Evolutionary conservation across 2,113 vertebrate genomes (phyloP), one percentile per base, ranked within the genome.

Genomic region (Manacus vitellinus): DNA sequence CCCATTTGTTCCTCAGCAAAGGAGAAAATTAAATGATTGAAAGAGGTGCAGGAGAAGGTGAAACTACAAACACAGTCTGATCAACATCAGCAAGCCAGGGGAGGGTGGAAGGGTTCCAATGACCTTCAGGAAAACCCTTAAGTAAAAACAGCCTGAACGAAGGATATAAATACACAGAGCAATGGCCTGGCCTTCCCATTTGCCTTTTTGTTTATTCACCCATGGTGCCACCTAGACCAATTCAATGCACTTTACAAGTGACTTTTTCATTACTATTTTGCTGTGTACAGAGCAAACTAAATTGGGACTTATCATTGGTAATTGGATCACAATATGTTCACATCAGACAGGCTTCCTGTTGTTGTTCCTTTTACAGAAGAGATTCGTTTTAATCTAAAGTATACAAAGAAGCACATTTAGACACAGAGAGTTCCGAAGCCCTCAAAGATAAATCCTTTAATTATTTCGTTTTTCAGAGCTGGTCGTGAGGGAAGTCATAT

Each of bases 161-260:
- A 77, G 6, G 35, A 28, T 19, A 62, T 18, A 74, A 86, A 77
- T 15, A 88, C 47, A 41, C 13, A 77, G 15, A 75, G 55, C 31
- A 77, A 70, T 43, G 24, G 37, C 39, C 33, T 51, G 37, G 18
- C 30, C 27, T 80, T 76, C 13, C 30, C 13, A 43, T 28, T 47
- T 62, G 33, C 13, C 14, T 55, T 68, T 92, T 81, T 51, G 28
- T 37, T 59, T 73, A 76, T 25, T 70, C 19, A 65, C 13, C 5
- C 0, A 0, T 71, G 49, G 55, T 65, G 21, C n/a, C 59, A 70
- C 43, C 35, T 30, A 33, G 20, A 39, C 22, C 65, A 77, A 56
- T 35, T 37, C 37, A 71, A 51, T 5, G 25, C 31, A 70, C 28
- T 84, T 55, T 5, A 35, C 27, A 63, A 79, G 44, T 8, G 28